phyloP scores from a whole-genome alignment of 2,888 invertebrate genomes.

The Pammene fasciana region DNA sequence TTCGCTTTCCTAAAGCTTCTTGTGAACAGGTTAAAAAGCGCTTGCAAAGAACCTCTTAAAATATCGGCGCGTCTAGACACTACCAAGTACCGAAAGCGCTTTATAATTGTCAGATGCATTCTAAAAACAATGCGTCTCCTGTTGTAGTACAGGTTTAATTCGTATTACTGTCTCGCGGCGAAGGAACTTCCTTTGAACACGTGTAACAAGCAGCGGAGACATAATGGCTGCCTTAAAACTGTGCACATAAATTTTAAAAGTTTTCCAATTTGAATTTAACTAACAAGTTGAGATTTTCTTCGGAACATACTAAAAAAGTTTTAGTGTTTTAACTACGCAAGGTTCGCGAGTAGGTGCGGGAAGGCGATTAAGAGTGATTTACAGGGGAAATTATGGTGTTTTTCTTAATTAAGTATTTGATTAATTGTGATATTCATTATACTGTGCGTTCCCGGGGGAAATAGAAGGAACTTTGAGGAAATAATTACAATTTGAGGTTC shows the following conservation, averaged over 20 bases:
- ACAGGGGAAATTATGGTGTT: conserved; percentile 34
- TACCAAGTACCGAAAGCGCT: background rate
- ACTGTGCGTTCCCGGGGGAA: conserved; percentile 1
- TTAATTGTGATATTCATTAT: conserved; percentile 34
- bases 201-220: conserved; percentile 63
- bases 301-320: conserved; percentile 68
- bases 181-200: conserved; percentile 46
- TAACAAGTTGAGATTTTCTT: conserved; percentile 76
- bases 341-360: conserved; percentile 41
- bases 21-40: too few relatives aligned
- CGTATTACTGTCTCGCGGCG: conserved; percentile 46
- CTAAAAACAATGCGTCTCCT: conserved; percentile 19
- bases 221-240: conserved; percentile 74
- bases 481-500: background rate
- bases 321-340: conserved; percentile 68
- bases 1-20: too few relatives aligned
- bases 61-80: background rate
- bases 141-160: conserved; percentile 39
- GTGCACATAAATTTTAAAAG: conserved; percentile 76
- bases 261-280: conserved; percentile 81
- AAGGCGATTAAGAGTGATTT: conserved; percentile 37
- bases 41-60: too few relatives aligned
- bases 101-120: conserved; percentile 3
- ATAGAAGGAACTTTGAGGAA: conserved; percentile 9
- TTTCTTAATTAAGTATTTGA: conserved; percentile 35